Conservation (phyloP, 92 coral and sea anemone genomes). For the Porites divaricata region DNA sequence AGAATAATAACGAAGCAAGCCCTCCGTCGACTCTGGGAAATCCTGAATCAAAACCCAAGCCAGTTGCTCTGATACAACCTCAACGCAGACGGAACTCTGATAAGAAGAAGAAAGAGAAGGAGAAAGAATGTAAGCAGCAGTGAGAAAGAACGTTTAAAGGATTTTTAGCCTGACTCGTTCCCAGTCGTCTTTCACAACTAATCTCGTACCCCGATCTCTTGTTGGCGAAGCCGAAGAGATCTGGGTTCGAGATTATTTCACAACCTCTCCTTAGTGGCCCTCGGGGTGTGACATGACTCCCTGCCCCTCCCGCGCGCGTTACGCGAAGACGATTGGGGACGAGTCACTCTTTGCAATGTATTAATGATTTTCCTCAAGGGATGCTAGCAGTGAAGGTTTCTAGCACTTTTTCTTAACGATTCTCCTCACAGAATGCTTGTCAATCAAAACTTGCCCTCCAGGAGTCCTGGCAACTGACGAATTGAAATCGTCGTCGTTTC, state of each 20-base stretch:
- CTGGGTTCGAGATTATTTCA: too few species aligned
- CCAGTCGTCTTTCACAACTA: too few species aligned
- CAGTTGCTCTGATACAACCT: slow-evolving; percentile 88
- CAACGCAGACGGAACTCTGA: slow-evolving; percentile 84
- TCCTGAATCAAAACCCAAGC: slow-evolving; percentile 65
- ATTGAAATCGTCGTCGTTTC: too few species aligned
- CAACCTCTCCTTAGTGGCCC: too few species aligned
- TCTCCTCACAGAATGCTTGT: not conserved
- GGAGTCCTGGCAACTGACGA: too few species aligned
- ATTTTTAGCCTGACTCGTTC: too few species aligned
- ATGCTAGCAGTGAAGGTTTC: not conserved
- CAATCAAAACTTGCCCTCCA: not conserved
- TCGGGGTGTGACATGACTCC: too few species aligned
- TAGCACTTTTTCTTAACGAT: not conserved
- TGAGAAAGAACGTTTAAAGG: not conserved
- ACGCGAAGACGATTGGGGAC: too few species aligned
- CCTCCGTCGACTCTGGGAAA: slow-evolving; percentile 49
- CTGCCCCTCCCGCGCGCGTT: too few species aligned
- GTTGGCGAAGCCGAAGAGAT: too few species aligned
- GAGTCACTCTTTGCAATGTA: not conserved
- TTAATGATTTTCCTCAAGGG: not conserved
- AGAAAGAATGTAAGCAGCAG: slow-evolving; percentile 83
- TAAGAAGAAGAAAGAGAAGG: slow-evolving; percentile 75
- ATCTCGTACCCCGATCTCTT: too few species aligned
- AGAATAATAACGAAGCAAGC: slow-evolving; percentile 28